Base-by-base conservation (phyloP, 2,797 vertebrate genomes). In the Epinephelus coioides region DNA sequence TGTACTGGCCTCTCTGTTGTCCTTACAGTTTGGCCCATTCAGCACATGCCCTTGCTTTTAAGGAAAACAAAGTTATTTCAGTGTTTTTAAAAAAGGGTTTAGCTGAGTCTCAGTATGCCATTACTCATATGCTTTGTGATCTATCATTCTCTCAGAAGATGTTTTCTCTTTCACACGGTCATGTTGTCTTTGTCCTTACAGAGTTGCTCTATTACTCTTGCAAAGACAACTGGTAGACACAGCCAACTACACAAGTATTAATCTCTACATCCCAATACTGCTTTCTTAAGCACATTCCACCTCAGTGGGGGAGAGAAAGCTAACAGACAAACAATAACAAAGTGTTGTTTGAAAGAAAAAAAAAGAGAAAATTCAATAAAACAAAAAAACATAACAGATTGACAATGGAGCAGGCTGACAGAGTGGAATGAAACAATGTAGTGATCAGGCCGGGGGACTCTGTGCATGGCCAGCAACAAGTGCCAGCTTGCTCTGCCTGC, bases 261-360 rank as follows among this genome's bases (percentile, higher is more conserved):
- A 78, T 85, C 70, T 83, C 60, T 38, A 38, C 67, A 69, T 84
- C 66, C 50, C 61, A 50, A 50, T 76, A 38, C 57, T 77, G 74
- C 77, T 66, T 81, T 23, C 49, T 82, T 38, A 73, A 85, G 81
- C 82, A 79, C 56, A 69, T 87, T 83, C 74, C 23, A 70, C 77
- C 61, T 68, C 65, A 3, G 19, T 7, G 9, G 21, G n/a, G 38
- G 47, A 62, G 65, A 62, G 65, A 40, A 49, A 50, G 64, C 43
- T 53, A 77, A 88, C 63, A 73, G 54, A 69, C 69, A 86, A 79
- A 91, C 69, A 77, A 69, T 81, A 88, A 51, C 64, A 62, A 68
- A 69, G 70, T 51, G 56, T 59, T 74, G 18, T 2, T 38, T 18
- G 15, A 34, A 50, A 46, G 6, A 34, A 8, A 14, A 8, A 64